Base-by-base conservation (phyloP, 2,113 vertebrate species). In the Tyto alba region DNA sequence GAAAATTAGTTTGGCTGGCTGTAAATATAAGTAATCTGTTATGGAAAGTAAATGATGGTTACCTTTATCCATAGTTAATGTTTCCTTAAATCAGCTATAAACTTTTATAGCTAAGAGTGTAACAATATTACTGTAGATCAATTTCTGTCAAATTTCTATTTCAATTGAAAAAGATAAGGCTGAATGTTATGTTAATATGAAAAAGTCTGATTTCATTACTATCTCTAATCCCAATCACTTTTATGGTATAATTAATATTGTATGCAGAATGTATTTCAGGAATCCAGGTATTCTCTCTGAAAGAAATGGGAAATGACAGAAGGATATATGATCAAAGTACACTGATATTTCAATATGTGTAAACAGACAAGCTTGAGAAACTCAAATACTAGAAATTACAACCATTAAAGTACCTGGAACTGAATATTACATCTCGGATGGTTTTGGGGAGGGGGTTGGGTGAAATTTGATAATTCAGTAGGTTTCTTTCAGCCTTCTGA, bases 361-460 rank as follows among this genome's bases (percentile, higher is more conserved):
- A 52, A 80, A 38, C 29, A 74, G 45, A 17, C 13, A 59, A 38
- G 5, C 34, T 60, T 68, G 56, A 91, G 64, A 78, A 93, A 30
- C 36, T 82, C 13, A 71, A 87, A 52, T 85, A 32, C 7, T 75
- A 47, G 47, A 63, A 81, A 60, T 55, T 56, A 15, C 7, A 89
- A 4, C 21, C 36, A 7, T 57, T 74, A 27, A 52, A 75, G 27
- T 79, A 41, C 14, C 69, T 57, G 11, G 10, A 72, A 69, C 20
- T 45, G 45, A 38, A 16, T 63, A 30, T 75, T 48, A 29, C 7
- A 47, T 63, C 25, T 53, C 57, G 14, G 23, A 4, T 63, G 18
- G 67, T 16, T 73, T 17, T 6, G 2, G 1, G 10, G 12, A 3
- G 11, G 5, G 7, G 1, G 30, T 6, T 26, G 17, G 10, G 29